Evolutionary conservation across 2,888 invertebrate species (phyloP).

Genomic region (Dryobotodes eremita): DNA sequence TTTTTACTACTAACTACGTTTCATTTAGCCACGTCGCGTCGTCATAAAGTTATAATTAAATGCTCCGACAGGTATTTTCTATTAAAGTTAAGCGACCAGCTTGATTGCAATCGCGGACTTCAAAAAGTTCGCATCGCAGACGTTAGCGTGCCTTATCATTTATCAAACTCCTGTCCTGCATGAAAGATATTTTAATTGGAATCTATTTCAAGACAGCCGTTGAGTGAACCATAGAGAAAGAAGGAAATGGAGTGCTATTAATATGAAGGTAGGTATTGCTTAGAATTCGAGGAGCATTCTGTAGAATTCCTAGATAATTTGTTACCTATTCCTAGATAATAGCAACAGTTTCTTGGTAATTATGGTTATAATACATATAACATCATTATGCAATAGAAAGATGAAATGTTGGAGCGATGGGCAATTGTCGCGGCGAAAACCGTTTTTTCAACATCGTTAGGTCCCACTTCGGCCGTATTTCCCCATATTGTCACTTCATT

Average conservation of each 20-base stretch:
- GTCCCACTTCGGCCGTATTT: background rate
- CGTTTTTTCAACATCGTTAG: no score
- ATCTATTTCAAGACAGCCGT: constrained; percentile 61
- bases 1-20: constrained; percentile 5
- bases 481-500: constrained; percentile 20
- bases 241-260: constrained; percentile 28
- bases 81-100: constrained; percentile 47
- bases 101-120: constrained; percentile 54
- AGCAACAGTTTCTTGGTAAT: no score
- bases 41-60: constrained; percentile 61
- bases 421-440: no score
- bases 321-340: no score
- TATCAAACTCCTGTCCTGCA: constrained; percentile 61
- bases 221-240: constrained; percentile 13
- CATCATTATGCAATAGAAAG: no score
- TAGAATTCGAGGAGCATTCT: background rate
- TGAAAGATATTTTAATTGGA: constrained; percentile 66
- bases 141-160: constrained; percentile 67
- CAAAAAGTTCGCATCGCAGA: constrained; percentile 59
- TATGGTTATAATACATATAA: no score
- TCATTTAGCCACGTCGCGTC: constrained; percentile 32
- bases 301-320: background rate
- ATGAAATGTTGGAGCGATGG: no score
- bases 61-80: constrained; percentile 56
- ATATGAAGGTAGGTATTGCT: no score